phyloP scores from a whole-genome alignment of 2,113 vertebrate genomes.

The Delphinus delphis region DNA sequence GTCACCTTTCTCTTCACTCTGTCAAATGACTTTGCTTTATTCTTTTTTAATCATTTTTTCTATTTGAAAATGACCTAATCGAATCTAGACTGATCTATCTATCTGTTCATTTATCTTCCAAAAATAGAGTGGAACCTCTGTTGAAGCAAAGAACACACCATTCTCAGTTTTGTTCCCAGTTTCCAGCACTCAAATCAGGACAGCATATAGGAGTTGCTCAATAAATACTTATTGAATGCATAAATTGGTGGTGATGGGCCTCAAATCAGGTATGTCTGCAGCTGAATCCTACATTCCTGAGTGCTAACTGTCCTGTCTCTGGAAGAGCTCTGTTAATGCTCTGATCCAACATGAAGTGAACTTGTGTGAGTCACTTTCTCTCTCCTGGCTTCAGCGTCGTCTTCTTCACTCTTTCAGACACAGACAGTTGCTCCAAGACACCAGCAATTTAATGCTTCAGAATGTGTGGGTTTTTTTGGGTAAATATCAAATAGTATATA shows the following conservation, averaged over 20 bases:
- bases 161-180: not conserved
- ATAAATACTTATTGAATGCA: not conserved
- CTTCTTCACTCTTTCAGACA: not conserved
- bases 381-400: not conserved
- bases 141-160: not conserved
- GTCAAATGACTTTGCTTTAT: not conserved
- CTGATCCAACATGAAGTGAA: not conserved
- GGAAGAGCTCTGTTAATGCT: not conserved
- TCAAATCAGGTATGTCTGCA: not conserved
- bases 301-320: not conserved
- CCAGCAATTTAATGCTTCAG: not conserved
- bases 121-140: not conserved
- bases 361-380: not conserved
- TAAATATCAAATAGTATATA: not conserved
- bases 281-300: not conserved
- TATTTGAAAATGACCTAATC: not conserved
- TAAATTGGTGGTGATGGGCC: not conserved
- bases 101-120: not conserved
- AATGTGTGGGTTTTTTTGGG: not conserved
- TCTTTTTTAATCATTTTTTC: not conserved
- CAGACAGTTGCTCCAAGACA: not conserved
- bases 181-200: not conserved
- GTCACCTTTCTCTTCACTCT: not conserved
- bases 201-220: not conserved
- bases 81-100: not conserved